phyloP scores from a whole-genome alignment of 64 coral and sea anemone genomes.

The Porites lutea region DNA sequence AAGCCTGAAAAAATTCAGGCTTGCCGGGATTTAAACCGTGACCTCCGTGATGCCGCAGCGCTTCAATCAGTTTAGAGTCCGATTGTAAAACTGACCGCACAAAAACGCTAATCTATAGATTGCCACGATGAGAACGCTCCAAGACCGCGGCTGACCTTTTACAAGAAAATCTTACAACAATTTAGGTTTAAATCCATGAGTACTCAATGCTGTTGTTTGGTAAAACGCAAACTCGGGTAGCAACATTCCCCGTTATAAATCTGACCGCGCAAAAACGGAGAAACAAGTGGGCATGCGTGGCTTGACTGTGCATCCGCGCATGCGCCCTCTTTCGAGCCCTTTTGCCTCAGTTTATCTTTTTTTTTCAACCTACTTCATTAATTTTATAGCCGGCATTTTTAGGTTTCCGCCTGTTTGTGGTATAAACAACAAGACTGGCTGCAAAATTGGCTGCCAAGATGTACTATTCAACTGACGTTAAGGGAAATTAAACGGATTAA shows the following conservation, averaged over 20 bases:
- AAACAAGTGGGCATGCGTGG: constrained; percentile 10
- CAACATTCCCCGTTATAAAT: constrained; percentile 85
- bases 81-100: too few species aligned
- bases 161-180: not conserved
- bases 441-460: too few species aligned
- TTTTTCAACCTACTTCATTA: constrained; percentile 71
- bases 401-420: constrained; percentile 83
- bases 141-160: too few species aligned
- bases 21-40: too few species aligned
- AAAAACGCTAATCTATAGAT: too few species aligned
- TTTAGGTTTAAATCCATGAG: not conserved
- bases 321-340: constrained; percentile 39
- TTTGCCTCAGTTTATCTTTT: constrained; percentile 8
- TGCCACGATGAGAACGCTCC: too few species aligned
- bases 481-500: too few species aligned
- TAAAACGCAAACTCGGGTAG: constrained; percentile 77
- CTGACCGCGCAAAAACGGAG: constrained; percentile 77
- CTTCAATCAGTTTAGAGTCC: too few species aligned
- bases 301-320: constrained; percentile 14
- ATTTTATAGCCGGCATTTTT: constrained; percentile 70
- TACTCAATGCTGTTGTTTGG: constrained; percentile 62
- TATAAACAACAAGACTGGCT: constrained; percentile 63
- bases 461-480: too few species aligned
- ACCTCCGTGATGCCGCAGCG: too few species aligned
- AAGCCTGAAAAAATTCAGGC: too few species aligned